These are phyloP conservation scores for Eunapius fragilis DNA, from an alignment of 37 sponge, comb jelly and placozoan genomes.

Conservation along the genomic window DNA sequence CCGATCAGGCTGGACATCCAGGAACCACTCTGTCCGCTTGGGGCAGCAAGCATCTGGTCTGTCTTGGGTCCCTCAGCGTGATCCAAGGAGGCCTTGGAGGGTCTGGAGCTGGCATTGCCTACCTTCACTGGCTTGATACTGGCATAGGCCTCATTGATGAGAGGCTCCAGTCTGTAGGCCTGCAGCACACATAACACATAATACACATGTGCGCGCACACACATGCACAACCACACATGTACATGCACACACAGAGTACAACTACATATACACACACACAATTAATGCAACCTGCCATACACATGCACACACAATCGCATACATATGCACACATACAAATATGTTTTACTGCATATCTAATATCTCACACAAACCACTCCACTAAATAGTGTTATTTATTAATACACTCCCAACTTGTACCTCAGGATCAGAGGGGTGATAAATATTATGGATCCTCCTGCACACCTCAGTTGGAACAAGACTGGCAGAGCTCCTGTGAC, in stretches of 20 bases:
- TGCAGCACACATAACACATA: constrained; percentile 5
- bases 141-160: constrained; percentile 69
- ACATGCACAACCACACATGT: no score
- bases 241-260: no score
- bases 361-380: no score
- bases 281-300: no score
- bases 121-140: constrained; percentile 71
- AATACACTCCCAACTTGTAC: no score
- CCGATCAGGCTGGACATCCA: constrained; percentile 5
- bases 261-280: no score
- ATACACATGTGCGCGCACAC: no score
- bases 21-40: constrained; percentile 13
- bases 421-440: constrained; percentile 89
- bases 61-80: constrained; percentile 58
- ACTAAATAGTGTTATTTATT: no score
- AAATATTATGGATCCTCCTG: constrained; percentile 82
- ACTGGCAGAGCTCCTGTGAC: constrained; percentile 39
- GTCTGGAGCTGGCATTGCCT: constrained; percentile 66
- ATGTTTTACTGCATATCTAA: no score
- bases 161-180: constrained; percentile 92
- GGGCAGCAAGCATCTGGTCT: neutral
- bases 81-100: constrained; percentile 52
- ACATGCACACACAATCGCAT: no score
- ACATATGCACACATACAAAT: no score
- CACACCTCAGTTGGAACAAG: constrained; percentile 81